Evolutionary conservation across 2,888 invertebrate species (phyloP).

Genomic region (Lithophane semibrunnea): DNA sequence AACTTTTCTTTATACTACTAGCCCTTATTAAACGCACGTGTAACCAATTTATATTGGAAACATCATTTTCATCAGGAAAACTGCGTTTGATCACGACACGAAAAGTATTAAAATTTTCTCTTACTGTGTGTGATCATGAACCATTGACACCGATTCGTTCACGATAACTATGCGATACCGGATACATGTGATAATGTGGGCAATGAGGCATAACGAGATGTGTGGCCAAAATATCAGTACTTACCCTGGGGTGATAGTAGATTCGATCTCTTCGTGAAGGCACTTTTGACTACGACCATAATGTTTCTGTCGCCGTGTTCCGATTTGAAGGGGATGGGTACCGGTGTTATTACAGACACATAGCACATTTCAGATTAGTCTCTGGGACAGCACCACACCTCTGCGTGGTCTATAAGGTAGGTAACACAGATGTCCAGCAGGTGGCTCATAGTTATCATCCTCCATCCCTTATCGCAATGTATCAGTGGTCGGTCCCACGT

Average conservation of each 20-base stretch:
- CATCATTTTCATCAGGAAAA: neutral
- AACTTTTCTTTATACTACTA: neutral
- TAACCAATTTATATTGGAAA: neutral
- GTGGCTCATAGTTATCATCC: no score
- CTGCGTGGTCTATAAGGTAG: no score
- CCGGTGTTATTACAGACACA: no score
- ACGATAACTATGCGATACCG: neutral
- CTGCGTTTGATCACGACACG: slow-evolving; percentile 15
- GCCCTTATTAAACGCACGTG: neutral
- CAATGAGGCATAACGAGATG: neutral
- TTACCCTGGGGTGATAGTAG: neutral
- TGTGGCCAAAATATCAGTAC: neutral
- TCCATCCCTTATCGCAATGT: no score
- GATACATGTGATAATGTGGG: neutral
- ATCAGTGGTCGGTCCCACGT: neutral
- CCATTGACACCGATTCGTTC: slow-evolving; percentile 8
- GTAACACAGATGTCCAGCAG: no score
- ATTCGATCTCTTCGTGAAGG: neutral
- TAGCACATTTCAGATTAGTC: no score
- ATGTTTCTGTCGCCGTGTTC: neutral
- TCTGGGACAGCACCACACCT: no score
- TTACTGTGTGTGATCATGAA: neutral
- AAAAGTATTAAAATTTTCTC: neutral
- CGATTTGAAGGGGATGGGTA: neutral
- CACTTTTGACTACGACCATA: neutral